Percentiles rank a stretch among this genome's conserved stretches.
Conservation (phyloP, 1,140 invertebrate species). For the Tetramorium parvispinum region DNA sequence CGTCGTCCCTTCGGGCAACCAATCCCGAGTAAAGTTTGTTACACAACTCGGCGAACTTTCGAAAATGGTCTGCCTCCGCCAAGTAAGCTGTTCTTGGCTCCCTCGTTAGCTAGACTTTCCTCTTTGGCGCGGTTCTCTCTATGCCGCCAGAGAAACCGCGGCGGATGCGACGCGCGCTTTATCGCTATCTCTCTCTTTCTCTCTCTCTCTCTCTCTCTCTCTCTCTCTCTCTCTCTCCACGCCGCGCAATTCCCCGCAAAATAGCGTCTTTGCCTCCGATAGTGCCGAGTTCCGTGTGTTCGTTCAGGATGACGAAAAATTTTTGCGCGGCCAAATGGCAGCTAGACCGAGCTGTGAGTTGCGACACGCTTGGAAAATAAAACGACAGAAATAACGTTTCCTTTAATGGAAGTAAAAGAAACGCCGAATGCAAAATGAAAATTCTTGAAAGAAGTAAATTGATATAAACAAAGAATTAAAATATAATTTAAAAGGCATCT, state of each 20-base stretch:
- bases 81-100: slow-evolving; percentile 81
- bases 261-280: slow-evolving; percentile 39
- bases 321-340: background rate
- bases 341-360: background rate
- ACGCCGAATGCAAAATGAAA: background rate
- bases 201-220: background rate
- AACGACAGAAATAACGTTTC: background rate
- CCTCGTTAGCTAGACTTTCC: slow-evolving; percentile 78
- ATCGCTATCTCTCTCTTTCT: background rate
- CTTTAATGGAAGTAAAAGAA: background rate
- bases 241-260: slow-evolving; percentile 16
- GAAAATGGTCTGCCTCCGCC: slow-evolving; percentile 83
- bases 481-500: background rate
- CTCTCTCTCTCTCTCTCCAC: no score
- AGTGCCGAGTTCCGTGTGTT: slow-evolving; percentile 14
- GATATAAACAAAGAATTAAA: background rate
- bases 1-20: slow-evolving; percentile 83
- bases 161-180: slow-evolving; percentile 57
- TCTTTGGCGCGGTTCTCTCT: slow-evolving; percentile 76
- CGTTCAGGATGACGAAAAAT: slow-evolving; percentile 36
- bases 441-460: background rate
- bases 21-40: slow-evolving; percentile 85
- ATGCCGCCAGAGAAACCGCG: slow-evolving; percentile 75
- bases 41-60: slow-evolving; percentile 85
- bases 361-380: background rate